These are phyloP conservation scores for Xenentodon cancila DNA, from an alignment of 2,797 vertebrate species.

Conservation along the genomic window DNA sequence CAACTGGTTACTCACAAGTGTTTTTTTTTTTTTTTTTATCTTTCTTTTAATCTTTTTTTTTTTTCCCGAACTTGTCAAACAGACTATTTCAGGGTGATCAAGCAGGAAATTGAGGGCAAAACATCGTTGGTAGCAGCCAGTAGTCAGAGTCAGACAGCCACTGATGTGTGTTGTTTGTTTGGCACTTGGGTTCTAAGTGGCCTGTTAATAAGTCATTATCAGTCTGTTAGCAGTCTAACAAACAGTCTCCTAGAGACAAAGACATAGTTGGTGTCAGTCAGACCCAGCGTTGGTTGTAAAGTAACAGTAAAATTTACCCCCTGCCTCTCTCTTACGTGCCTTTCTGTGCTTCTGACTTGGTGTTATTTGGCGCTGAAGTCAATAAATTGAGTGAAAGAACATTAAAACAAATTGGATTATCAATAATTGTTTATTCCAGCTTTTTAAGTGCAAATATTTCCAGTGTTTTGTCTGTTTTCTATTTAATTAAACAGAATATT, in stretches of 20 bases:
- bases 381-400: slow-evolving; percentile 1
- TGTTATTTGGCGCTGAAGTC: background rate
- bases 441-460: background rate
- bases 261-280: slow-evolving; percentile 57
- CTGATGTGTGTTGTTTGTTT: slow-evolving; percentile 75
- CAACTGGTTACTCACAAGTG: too few relatives aligned
- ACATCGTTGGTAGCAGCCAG: background rate
- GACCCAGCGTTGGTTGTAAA: slow-evolving; percentile 17
- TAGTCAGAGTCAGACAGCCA: slow-evolving; percentile 44
- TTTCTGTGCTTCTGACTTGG: background rate
- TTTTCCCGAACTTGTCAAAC: too few relatives aligned
- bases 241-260: slow-evolving; percentile 51
- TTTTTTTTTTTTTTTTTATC: too few relatives aligned
- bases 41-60: too few relatives aligned
- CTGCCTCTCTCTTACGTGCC: background rate
- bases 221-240: slow-evolving; percentile 70
- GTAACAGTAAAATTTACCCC: slow-evolving; percentile 8
- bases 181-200: slow-evolving; percentile 67
- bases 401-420: background rate
- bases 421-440: background rate
- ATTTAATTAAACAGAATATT: background rate
- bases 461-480: background rate
- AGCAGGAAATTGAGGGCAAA: too few relatives aligned
- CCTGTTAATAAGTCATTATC: slow-evolving; percentile 79
- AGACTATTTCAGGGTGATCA: too few relatives aligned